Percentiles rank a stretch among this genome's conserved stretches.
phyloP scores from a whole-genome alignment of 35 echinoderm and acorn worm species.

The Antedon bifida region DNA sequence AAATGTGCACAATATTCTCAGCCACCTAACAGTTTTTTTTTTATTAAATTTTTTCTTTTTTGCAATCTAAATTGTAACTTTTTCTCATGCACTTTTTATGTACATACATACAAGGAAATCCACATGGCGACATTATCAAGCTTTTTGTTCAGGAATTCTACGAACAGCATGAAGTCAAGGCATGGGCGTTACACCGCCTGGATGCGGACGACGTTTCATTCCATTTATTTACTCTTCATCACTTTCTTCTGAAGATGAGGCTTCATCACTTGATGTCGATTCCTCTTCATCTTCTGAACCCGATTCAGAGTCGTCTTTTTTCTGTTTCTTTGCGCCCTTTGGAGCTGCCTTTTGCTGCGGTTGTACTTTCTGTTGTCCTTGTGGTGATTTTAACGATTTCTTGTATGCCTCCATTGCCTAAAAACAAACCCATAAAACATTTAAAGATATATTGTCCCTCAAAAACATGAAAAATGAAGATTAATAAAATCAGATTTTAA shows the following conservation, averaged over 20 bases:
- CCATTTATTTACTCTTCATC: not conserved
- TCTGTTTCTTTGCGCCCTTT: conserved; percentile 5
- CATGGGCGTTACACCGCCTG: not conserved
- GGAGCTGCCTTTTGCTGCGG: not conserved
- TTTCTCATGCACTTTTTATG: not conserved
- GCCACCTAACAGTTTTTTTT: not conserved
- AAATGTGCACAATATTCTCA: not conserved
- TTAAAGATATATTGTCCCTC: too few relatives aligned
- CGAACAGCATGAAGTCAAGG: not conserved
- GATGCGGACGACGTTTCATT: not conserved
- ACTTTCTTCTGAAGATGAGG: not conserved
- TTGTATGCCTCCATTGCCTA: conserved; percentile 57
- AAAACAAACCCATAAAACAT: conserved; percentile 1
- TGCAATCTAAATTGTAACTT: too few relatives aligned
- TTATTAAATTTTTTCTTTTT: not conserved
- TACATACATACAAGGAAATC: not conserved
- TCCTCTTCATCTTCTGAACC: conserved; percentile 9
- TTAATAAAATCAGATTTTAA: too few relatives aligned
- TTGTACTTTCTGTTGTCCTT: not conserved
- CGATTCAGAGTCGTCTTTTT: conserved; percentile 20
- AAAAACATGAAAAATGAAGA: too few relatives aligned
- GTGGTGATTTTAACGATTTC: not conserved
- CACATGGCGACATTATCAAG: not conserved
- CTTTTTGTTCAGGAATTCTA: not conserved
- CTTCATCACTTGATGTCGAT: not conserved